These are phyloP conservation scores for Corythornis cristatus DNA, from an alignment of 2,113 vertebrate species.

Conservation along the genomic window DNA sequence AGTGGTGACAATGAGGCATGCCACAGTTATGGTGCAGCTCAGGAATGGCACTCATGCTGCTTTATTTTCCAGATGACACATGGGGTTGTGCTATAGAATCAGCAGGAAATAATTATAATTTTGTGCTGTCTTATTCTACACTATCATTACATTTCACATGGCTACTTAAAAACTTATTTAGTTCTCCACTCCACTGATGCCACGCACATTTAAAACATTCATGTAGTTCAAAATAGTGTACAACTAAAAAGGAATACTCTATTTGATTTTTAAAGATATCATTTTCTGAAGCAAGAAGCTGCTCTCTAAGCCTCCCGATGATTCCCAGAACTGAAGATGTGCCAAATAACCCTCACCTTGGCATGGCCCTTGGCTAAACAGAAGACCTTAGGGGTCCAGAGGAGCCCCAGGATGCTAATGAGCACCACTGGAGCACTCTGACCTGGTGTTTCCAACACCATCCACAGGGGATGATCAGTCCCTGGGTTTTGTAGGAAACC, in stretches of 20 bases:
- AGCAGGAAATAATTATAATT: background rate
- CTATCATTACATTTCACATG: background rate
- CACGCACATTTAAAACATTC: background rate
- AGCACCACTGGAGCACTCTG: background rate
- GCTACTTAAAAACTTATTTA: background rate
- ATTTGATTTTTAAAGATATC: background rate
- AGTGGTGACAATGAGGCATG: background rate
- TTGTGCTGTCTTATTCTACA: background rate
- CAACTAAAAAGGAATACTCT: background rate
- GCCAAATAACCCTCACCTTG: background rate
- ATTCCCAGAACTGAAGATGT: background rate
- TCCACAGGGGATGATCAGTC: rapidly evolving
- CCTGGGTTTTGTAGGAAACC: background rate
- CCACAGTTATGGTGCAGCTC: background rate
- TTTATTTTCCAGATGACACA: slow-evolving; percentile 30
- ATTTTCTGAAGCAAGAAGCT: background rate
- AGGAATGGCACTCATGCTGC: slow-evolving; percentile 12
- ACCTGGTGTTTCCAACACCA: background rate
- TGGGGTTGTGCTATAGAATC: background rate
- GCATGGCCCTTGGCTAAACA: background rate
- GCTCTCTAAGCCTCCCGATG: background rate
- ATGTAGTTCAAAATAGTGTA: background rate
- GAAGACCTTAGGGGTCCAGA: background rate
- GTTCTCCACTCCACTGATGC: background rate
- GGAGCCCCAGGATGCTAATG: background rate